Base-by-base conservation (phyloP, 2,888 invertebrate genomes). In the Gari tellinella region DNA sequence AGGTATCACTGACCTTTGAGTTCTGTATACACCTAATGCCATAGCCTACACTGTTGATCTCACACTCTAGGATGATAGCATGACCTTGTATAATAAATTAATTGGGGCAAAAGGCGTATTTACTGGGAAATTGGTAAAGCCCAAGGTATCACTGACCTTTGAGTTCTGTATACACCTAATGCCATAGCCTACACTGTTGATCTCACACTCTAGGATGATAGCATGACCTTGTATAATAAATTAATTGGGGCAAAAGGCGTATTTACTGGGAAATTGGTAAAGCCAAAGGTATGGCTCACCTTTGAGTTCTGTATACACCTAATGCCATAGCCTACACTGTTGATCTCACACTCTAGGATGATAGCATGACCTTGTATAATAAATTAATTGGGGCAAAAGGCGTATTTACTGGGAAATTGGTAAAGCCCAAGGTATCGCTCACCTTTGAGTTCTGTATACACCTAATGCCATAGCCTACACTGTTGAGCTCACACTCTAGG, bases 371-470 rank as follows among this genome's bases (percentile, higher is more conserved):
- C n/a, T n/a, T n/a, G n/a, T n/a, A n/a, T n/a, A n/a, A n/a, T n/a
- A n/a, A n/a, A n/a, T n/a, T n/a, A n/a, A n/a, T n/a, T n/a, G n/a
- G n/a, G n/a, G n/a, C n/a, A n/a, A n/a, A n/a, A n/a, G n/a, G n/a
- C n/a, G n/a, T n/a, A n/a, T n/a, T n/a, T n/a, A n/a, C n/a, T n/a
- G n/a, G n/a, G n/a, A n/a, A n/a, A n/a, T n/a, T n/a, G n/a, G n/a
- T n/a, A n/a, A n/a, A n/a, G n/a, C n/a, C n/a, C n/a, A n/a, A n/a
- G n/a, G n/a, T n/a, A n/a, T n/a, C 43, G 64, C 81, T 48, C 72
- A 89, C 89, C 86, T 79, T 84, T 23, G 90, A 82, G 65, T 88
- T 89, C 65, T 90, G 88, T 49, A 90, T 85, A 77, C 90, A 89
- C 40, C 89, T 72, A 45, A 90, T 85, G 7, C 88, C 89, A 61